Percentiles rank a stretch among this genome's conserved stretches.
Conservation (phyloP, 2,888 invertebrate genomes). For the Drosophila mayaguana region DNA sequence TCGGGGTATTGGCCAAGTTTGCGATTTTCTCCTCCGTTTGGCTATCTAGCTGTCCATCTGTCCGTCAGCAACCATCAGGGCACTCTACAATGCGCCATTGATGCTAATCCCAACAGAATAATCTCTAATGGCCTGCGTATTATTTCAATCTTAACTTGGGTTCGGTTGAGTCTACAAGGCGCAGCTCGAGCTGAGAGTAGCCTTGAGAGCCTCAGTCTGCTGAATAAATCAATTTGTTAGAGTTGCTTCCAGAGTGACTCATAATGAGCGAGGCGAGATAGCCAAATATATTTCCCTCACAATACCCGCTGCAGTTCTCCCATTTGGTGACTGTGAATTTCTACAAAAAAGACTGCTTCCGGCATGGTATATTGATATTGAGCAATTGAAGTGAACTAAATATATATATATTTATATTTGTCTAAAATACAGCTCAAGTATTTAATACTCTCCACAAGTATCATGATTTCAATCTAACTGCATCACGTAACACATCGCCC, state of each 20-base stretch:
- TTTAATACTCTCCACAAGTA: not conserved
- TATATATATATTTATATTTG: not conserved
- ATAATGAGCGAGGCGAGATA: not conserved
- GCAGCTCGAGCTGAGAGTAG: not conserved
- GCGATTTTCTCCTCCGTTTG: conserved; percentile 28
- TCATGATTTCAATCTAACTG: not conserved
- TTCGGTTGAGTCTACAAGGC: not conserved
- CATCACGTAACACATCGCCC: not conserved
- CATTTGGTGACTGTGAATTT: too few relatives aligned
- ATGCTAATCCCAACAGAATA: conserved; percentile 3
- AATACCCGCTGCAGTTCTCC: not conserved
- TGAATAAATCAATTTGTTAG: not conserved
- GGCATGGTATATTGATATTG: too few relatives aligned
- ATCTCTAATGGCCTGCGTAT: not conserved
- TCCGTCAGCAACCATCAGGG: too few relatives aligned
- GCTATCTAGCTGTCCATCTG: too few relatives aligned
- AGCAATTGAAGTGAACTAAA: not conserved
- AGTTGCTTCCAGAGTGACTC: not conserved
- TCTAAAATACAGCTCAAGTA: not conserved
- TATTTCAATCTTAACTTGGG: not conserved
- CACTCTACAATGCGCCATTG: not conserved
- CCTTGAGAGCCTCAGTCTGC: not conserved
- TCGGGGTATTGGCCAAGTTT: conserved; percentile 23
- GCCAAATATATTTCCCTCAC: not conserved
- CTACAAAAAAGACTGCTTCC: too few relatives aligned